These are phyloP conservation scores for Crax fasciolata DNA, from an alignment of 2,797 vertebrate genomes.

Conservation along the genomic window DNA sequence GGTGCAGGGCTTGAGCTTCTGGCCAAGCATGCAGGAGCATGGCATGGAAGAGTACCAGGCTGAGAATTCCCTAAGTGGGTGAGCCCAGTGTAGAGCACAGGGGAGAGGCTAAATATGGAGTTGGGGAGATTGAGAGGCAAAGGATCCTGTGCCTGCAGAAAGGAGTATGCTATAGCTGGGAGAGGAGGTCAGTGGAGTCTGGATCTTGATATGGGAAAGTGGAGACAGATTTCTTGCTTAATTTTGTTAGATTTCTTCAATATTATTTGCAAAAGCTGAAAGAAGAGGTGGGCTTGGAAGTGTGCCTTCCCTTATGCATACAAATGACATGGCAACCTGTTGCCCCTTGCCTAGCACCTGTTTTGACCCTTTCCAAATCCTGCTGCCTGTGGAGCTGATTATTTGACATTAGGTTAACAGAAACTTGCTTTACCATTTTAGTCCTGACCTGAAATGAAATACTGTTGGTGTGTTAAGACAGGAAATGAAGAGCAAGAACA, in stretches of 20 bases:
- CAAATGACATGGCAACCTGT: background rate
- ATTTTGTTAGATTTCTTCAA: background rate
- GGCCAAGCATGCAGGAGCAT: background rate
- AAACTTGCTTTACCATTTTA: conserved; percentile 30
- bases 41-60: background rate
- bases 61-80: background rate
- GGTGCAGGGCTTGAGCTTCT: background rate
- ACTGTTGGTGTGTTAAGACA: background rate
- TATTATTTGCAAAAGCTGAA: background rate
- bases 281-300: background rate
- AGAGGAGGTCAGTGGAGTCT: background rate
- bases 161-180: background rate
- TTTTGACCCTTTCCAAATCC: background rate
- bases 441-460: background rate
- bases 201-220: background rate
- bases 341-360: background rate
- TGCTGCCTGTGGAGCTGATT: background rate
- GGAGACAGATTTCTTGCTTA: background rate
- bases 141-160: background rate
- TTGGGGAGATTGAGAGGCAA: background rate
- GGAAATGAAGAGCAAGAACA: background rate
- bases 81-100: background rate
- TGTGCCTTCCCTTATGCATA: background rate
- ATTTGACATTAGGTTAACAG: background rate
- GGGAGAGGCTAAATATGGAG: background rate